phyloP scores from a whole-genome alignment of 2,797 vertebrate species.

The Pseudochirops corinnae region DNA sequence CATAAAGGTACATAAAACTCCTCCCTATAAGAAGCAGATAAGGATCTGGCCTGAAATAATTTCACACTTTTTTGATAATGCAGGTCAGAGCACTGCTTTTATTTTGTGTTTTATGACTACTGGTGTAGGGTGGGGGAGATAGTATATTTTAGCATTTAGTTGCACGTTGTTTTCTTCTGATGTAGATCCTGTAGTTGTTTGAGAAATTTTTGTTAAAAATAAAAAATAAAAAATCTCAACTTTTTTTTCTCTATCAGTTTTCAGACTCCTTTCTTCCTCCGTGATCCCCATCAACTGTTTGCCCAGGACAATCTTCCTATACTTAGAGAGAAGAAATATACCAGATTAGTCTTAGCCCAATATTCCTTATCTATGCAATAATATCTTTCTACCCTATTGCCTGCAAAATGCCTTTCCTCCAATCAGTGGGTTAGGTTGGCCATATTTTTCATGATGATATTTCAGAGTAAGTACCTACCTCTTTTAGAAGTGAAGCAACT shows the following conservation, averaged over 20 bases:
- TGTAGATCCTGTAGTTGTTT: conserved; percentile 6
- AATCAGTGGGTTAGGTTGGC: background rate
- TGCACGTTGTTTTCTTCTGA: conserved; percentile 42
- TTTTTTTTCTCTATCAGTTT: background rate
- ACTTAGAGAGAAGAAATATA: background rate
- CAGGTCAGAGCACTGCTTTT: background rate
- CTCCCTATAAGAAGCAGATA: background rate
- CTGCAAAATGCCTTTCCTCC: conserved; percentile 7
- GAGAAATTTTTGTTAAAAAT: conserved; percentile 29
- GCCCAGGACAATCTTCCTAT: conserved; percentile 33
- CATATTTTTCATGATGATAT: background rate
- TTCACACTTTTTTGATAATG: conserved; percentile 10
- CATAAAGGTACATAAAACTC: background rate
- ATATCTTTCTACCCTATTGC: background rate
- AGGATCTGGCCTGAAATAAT: conserved; percentile 8
- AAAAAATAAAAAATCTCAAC: background rate
- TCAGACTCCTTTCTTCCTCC: conserved; percentile 9
- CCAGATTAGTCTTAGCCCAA: conserved; percentile 38
- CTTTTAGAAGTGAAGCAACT: background rate
- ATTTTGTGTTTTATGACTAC: background rate
- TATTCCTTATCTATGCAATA: conserved; percentile 32
- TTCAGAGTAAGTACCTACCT: background rate
- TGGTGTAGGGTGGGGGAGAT: background rate
- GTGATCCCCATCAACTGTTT: background rate
- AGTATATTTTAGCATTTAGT: conserved; percentile 18